Conservation (phyloP, 1,140 invertebrate genomes). For the Eciton burchellii region DNA sequence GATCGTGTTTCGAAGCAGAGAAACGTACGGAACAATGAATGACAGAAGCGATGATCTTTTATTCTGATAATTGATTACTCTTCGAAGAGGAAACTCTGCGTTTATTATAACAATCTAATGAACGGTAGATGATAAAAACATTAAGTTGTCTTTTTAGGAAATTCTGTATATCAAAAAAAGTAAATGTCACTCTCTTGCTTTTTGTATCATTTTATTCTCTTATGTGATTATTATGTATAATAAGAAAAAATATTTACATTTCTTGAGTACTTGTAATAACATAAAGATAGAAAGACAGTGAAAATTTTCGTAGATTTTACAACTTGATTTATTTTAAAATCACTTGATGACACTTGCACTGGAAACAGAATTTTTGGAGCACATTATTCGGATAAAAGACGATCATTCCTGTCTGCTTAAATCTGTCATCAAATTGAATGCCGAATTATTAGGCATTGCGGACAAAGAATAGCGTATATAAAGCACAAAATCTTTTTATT, state of each 20-base stretch:
- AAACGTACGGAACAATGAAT: slow-evolving; percentile 28
- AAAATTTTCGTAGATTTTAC: slow-evolving; percentile 33
- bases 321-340: slow-evolving; percentile 32
- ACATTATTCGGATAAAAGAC: slow-evolving; percentile 27
- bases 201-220: not conserved
- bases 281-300: slow-evolving; percentile 20
- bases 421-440: slow-evolving; percentile 54
- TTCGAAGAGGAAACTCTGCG: not conserved
- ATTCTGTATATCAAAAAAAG: not conserved
- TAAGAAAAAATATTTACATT: not conserved
- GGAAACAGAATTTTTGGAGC: slow-evolving; percentile 9
- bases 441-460: slow-evolving; percentile 56
- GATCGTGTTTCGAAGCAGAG: slow-evolving; percentile 39
- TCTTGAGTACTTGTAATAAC: not conserved
- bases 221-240: slow-evolving; percentile 8
- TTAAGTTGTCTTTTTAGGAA: slow-evolving; percentile 1
- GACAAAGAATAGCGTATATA: slow-evolving; percentile 47
- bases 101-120: not conserved
- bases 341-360: not conserved
- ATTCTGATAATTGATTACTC: slow-evolving; percentile 36
- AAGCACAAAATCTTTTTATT: slow-evolving; percentile 65
- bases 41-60: slow-evolving; percentile 27
- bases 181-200: not conserved
- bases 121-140: slow-evolving; percentile 10
- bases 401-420: slow-evolving; percentile 18